These are phyloP conservation scores for Hystrix cristata DNA, from an alignment of 2,113 vertebrate genomes.

Conservation along the genomic window DNA sequence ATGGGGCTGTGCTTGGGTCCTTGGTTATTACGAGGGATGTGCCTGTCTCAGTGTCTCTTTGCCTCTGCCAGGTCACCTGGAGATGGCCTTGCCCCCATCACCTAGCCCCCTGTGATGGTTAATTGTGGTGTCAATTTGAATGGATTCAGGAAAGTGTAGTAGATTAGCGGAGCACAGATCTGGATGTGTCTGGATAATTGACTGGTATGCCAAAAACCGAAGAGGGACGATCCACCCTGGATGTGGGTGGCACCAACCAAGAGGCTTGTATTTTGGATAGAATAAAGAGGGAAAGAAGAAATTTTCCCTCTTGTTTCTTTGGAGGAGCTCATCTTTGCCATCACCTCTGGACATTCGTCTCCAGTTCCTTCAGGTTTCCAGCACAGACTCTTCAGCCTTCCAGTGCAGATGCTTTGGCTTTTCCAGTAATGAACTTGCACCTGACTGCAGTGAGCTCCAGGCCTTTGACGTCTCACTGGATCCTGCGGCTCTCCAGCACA, in stretches of 20 bases:
- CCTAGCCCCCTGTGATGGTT: not conserved
- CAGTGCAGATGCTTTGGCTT: not conserved
- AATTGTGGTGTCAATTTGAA: not conserved
- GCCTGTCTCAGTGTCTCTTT: accelerated
- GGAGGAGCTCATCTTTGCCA: not conserved
- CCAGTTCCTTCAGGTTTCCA: not conserved
- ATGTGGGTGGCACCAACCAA: not conserved
- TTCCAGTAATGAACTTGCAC: not conserved
- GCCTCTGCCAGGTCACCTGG: not conserved
- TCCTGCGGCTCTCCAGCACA: not conserved
- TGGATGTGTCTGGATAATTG: not conserved
- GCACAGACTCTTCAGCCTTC: not conserved
- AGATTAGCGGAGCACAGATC: not conserved
- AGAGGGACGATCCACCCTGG: not conserved
- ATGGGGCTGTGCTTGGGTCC: accelerated
- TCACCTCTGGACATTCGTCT: not conserved
- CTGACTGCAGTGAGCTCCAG: not conserved
- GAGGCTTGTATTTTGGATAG: not conserved
- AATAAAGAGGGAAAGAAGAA: not conserved
- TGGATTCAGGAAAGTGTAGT: not conserved
- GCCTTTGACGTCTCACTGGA: not conserved
- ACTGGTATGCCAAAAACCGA: not conserved
- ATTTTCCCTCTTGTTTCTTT: not conserved
- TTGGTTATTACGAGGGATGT: not conserved
- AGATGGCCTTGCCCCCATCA: not conserved